These are phyloP conservation scores for Pseudeuparius sepicola DNA, from an alignment of 2,888 invertebrate genomes.

Conservation along the genomic window DNA sequence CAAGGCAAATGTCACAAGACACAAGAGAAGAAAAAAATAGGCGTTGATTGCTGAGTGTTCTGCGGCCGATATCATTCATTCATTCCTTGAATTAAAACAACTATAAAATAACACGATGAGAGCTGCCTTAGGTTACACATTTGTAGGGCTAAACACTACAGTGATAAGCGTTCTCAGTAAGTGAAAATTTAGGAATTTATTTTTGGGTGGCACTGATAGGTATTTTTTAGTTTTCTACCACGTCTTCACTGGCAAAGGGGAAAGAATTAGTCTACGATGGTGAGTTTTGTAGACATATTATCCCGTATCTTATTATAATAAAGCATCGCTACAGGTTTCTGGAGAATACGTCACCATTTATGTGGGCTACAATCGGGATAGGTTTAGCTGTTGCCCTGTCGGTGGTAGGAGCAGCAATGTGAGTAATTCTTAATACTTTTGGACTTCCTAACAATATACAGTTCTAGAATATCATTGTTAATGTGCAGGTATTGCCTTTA, in stretches of 20 bases:
- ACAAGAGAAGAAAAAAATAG: too few species aligned
- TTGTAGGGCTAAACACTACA: slow-evolving; percentile 33
- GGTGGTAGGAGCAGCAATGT: slow-evolving; percentile 89
- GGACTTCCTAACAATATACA: too few species aligned
- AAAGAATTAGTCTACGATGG: slow-evolving; percentile 79
- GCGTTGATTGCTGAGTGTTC: too few species aligned
- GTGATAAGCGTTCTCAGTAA: slow-evolving; percentile 32
- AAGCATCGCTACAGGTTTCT: slow-evolving; percentile 57
- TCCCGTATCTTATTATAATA: slow-evolving; percentile 1
- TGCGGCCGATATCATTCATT: not conserved
- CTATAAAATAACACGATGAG: slow-evolving; percentile 38
- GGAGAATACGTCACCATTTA: slow-evolving; percentile 78
- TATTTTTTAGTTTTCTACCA: slow-evolving; percentile 48
- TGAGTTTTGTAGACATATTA: slow-evolving; percentile 28
- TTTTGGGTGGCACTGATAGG: not conserved
- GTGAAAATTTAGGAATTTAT: slow-evolving; percentile 16
- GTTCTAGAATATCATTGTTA: too few species aligned
- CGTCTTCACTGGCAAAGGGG: slow-evolving; percentile 75
- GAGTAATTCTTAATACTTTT: slow-evolving; percentile 34
- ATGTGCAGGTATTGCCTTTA: slow-evolving; percentile 1
- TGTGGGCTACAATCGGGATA: slow-evolving; percentile 93
- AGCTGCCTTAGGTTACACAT: slow-evolving; percentile 39
- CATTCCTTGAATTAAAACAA: slow-evolving; percentile 1
- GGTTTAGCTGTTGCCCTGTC: slow-evolving; percentile 88
- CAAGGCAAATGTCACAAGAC: too few species aligned